Evolutionary conservation across 2,888 invertebrate species (phyloP).

Genomic region (Mimas tiliae): DNA sequence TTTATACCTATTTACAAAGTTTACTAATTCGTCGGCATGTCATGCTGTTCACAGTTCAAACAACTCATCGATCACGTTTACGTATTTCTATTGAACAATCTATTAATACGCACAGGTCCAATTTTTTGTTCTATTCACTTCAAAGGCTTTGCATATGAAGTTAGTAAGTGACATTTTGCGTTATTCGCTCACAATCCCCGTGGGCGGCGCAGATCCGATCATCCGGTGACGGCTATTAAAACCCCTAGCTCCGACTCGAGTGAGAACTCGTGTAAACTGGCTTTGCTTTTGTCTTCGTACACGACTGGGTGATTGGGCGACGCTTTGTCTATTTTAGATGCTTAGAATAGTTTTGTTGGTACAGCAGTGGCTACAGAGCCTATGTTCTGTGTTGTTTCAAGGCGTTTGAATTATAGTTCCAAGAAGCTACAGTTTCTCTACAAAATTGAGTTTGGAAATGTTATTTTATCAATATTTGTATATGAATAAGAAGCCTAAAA

Average conservation of each 20-base stretch:
- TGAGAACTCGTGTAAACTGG: conserved; percentile 62
- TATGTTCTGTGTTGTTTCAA: background rate
- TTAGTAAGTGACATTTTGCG: conserved; percentile 28
- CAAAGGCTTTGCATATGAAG: conserved; percentile 18
- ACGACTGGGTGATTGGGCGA: conserved; percentile 17
- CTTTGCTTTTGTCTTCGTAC: conserved; percentile 53
- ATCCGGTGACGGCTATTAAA: conserved; percentile 45
- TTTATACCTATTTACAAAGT: background rate
- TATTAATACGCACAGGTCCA: too few relatives aligned
- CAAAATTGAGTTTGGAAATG: too few relatives aligned
- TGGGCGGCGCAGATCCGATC: conserved; percentile 49
- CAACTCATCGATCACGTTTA: too few relatives aligned
- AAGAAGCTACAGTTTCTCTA: too few relatives aligned
- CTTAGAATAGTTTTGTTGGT: background rate
- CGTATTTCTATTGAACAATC: too few relatives aligned
- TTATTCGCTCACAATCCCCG: conserved; percentile 27
- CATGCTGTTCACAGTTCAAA: too few relatives aligned
- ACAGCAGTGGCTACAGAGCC: background rate
- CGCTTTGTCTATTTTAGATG: background rate
- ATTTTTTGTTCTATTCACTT: background rate
- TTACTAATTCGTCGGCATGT: too few relatives aligned
- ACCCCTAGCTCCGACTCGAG: conserved; percentile 44
- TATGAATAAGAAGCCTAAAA: too few relatives aligned
- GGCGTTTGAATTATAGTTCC: too few relatives aligned
- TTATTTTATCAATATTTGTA: too few relatives aligned